Percentiles rank a stretch among this genome's conserved stretches.
Conservation (phyloP, 2,888 invertebrate genomes). For the Drosophila lutescens region DNA sequence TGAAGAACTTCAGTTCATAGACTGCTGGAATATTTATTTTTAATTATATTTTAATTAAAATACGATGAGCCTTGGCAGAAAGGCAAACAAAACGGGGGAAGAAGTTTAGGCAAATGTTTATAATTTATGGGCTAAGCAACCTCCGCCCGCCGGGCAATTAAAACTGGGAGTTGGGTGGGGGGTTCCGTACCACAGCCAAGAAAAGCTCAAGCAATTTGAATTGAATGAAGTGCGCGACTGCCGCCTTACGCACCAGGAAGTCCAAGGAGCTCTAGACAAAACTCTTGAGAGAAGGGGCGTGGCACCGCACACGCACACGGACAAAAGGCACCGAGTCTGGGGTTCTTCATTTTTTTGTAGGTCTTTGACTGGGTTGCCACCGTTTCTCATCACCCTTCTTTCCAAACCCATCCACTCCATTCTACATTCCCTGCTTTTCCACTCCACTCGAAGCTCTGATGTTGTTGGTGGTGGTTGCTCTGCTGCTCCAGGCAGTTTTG, state of each 20-base stretch:
- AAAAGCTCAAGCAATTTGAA: constrained; percentile 70
- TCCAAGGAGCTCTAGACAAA: constrained; percentile 63
- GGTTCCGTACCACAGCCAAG: background rate
- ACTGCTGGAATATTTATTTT: constrained; percentile 45
- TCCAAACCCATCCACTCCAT: constrained; percentile 9
- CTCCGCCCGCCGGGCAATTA: constrained; percentile 64
- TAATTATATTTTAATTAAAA: constrained; percentile 73
- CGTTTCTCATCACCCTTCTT: background rate
- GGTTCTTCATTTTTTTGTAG: constrained; percentile 14
- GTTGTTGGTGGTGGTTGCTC: constrained; percentile 48
- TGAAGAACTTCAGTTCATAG: background rate
- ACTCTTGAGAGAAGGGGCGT: constrained; percentile 5
- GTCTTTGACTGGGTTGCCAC: constrained; percentile 44
- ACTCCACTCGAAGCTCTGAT: constrained; percentile 30
- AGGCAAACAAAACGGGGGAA: constrained; percentile 21
- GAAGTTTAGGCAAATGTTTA: constrained; percentile 56
- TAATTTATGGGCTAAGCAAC: constrained; percentile 63
- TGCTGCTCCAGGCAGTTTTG: constrained; percentile 48
- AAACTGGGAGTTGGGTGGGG: constrained; percentile 29
- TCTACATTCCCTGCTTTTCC: constrained; percentile 4
- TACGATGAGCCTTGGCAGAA: constrained; percentile 37
- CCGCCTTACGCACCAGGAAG: constrained; percentile 78
- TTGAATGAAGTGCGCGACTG: constrained; percentile 71
- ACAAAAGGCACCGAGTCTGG: constrained; percentile 29
- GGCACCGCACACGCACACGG: constrained; percentile 26